phyloP scores from a whole-genome alignment of 2,797 vertebrate species.

The Tragelaphus eurycerus region DNA sequence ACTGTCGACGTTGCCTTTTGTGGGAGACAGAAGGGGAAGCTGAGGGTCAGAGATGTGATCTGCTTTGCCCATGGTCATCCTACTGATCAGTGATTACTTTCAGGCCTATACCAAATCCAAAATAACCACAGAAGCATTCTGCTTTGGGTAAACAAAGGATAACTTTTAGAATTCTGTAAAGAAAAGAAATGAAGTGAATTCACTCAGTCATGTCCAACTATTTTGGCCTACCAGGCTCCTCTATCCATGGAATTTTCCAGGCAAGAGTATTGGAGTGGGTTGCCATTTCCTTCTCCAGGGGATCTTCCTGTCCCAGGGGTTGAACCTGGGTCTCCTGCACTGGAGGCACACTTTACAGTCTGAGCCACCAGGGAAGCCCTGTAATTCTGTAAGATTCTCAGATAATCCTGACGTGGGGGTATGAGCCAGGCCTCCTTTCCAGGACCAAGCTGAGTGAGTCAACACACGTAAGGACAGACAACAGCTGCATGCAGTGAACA shows the following conservation, averaged over 20 bases:
- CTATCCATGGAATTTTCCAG: neutral
- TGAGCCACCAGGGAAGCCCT: neutral
- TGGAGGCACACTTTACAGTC: neutral
- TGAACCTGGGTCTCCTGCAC: neutral
- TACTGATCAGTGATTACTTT: neutral
- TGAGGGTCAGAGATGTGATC: neutral
- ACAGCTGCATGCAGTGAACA: fast-evolving
- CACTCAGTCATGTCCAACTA: neutral
- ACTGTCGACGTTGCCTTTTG: fast-evolving
- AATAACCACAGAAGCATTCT: fast-evolving
- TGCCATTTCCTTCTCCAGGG: neutral
- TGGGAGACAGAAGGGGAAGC: fast-evolving
- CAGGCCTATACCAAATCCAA: neutral
- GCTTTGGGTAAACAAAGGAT: neutral
- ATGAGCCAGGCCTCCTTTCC: neutral
- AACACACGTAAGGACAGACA: fast-evolving
- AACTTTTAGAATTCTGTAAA: neutral
- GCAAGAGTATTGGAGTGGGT: neutral
- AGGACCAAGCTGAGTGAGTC: fast-evolving
- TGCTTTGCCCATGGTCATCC: fast-evolving
- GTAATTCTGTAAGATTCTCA: neutral
- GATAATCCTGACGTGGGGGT: too few relatives aligned
- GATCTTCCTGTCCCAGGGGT: neutral
- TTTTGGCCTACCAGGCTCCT: neutral
- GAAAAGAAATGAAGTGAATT: neutral